These are phyloP conservation scores for Cataglyphis cursor DNA, from an alignment of 2,888 invertebrate species.

Conservation along the genomic window DNA sequence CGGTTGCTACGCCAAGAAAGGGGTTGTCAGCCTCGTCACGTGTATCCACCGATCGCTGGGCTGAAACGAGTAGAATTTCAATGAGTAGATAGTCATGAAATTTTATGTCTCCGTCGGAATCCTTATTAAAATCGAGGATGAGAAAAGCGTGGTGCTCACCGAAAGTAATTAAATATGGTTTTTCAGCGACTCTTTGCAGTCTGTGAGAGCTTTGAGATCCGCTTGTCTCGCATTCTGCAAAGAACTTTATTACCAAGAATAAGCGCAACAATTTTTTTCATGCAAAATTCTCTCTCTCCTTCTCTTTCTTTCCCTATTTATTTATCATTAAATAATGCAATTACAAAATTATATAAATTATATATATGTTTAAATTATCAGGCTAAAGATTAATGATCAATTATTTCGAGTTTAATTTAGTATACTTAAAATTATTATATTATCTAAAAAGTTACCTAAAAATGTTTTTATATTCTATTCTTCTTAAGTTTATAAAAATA, in stretches of 20 bases:
- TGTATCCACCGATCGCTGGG: slow-evolving; percentile 48
- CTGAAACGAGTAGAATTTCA: slow-evolving; percentile 52
- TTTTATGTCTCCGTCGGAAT: slow-evolving; percentile 55
- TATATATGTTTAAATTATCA: background rate
- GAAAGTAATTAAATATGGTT: slow-evolving; percentile 51
- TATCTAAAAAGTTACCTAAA: background rate
- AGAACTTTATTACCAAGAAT: background rate
- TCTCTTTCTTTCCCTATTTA: background rate
- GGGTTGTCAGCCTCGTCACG: slow-evolving; percentile 54
- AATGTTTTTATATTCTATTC: background rate
- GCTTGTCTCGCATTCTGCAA: background rate
- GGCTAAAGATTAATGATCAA: background rate
- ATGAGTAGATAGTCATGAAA: slow-evolving; percentile 54
- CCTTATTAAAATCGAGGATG: slow-evolving; percentile 54
- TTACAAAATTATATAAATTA: background rate
- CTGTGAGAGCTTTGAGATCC: slow-evolving; percentile 17
- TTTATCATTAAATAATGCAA: background rate
- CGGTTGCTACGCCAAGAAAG: slow-evolving; percentile 38
- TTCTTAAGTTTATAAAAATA: background rate
- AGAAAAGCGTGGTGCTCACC: slow-evolving; percentile 27
- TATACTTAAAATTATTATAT: background rate
- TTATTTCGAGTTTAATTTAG: background rate
- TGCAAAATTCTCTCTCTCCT: background rate
- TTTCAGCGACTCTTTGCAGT: slow-evolving; percentile 30
- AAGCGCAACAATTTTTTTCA: slow-evolving; percentile 5